phyloP scores from a whole-genome alignment of 1,140 invertebrate genomes.

The Euura lappo region DNA sequence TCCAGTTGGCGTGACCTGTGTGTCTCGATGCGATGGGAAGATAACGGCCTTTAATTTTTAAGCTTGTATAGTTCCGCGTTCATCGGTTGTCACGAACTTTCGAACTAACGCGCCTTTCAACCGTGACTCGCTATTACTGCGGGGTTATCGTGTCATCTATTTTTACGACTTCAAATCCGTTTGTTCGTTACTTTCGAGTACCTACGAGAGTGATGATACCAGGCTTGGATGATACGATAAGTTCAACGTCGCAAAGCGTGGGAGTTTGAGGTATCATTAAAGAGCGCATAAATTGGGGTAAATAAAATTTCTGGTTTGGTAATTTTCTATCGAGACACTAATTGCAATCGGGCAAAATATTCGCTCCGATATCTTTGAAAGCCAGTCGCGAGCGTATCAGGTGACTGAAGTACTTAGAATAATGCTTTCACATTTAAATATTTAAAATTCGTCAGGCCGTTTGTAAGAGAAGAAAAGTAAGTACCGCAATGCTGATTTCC shows the following conservation, averaged over 20 bases:
- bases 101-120: background rate
- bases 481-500: slow-evolving; percentile 41
- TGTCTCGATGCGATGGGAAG: background rate
- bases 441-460: background rate
- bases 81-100: background rate
- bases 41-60: background rate
- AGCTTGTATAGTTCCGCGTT: background rate
- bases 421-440: background rate
- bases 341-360: no score
- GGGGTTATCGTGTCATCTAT: background rate
- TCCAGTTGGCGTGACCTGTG: background rate
- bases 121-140: slow-evolving; percentile 1
- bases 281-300: no score
- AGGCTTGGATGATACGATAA: no score
- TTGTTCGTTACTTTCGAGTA: background rate
- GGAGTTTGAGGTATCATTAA: no score
- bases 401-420: background rate
- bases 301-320: no score
- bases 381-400: no score
- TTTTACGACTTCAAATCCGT: background rate
- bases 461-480: background rate
- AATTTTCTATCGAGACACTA: no score
- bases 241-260: no score
- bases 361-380: no score
- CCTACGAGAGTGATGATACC: no score